These are phyloP conservation scores for Lordiphosa fenestrarum DNA, from an alignment of 2,888 invertebrate species.

Conservation along the genomic window DNA sequence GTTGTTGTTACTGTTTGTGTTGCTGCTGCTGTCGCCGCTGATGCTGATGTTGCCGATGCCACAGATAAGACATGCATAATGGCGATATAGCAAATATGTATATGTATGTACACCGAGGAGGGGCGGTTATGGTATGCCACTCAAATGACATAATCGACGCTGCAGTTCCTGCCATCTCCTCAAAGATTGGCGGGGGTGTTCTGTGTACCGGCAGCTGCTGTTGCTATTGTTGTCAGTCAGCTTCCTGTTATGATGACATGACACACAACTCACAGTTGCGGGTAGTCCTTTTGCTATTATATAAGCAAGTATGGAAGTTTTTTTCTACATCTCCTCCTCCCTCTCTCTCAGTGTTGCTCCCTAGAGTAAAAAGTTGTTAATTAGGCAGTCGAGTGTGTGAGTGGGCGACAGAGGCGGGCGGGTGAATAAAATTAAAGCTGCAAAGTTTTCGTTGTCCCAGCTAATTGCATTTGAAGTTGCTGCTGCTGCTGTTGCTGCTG, in stretches of 20 bases:
- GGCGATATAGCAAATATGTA: constrained; percentile 52
- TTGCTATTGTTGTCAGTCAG: constrained; percentile 18
- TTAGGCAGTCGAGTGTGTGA: constrained; percentile 39
- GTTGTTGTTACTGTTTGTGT: constrained; percentile 8
- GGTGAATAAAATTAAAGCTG: constrained; percentile 16
- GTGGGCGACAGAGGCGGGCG: constrained; percentile 5
- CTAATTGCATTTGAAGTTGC: constrained; percentile 58
- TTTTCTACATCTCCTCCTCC: neutral
- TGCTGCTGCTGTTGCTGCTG: constrained; percentile 13
- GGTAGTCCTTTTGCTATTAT: constrained; percentile 23
- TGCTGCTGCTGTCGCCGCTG: constrained; percentile 13
- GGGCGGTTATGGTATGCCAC: constrained; percentile 21
- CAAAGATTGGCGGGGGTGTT: constrained; percentile 14
- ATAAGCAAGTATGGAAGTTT: constrained; percentile 14
- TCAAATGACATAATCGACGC: constrained; percentile 66
- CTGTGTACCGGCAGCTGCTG: constrained; percentile 10
- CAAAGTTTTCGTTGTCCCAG: constrained; percentile 42
- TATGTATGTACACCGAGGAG: neutral
- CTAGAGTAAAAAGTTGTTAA: constrained; percentile 50
- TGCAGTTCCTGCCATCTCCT: constrained; percentile 58
- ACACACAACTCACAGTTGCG: constrained; percentile 31
- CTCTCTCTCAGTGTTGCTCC: constrained; percentile 2
- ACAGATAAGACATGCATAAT: constrained; percentile 69
- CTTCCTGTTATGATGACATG: constrained; percentile 44
- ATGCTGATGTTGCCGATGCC: constrained; percentile 42